Evolutionary conservation across 2,797 vertebrate species (phyloP).

Genomic region (Gymnopithys bicolor): DNA sequence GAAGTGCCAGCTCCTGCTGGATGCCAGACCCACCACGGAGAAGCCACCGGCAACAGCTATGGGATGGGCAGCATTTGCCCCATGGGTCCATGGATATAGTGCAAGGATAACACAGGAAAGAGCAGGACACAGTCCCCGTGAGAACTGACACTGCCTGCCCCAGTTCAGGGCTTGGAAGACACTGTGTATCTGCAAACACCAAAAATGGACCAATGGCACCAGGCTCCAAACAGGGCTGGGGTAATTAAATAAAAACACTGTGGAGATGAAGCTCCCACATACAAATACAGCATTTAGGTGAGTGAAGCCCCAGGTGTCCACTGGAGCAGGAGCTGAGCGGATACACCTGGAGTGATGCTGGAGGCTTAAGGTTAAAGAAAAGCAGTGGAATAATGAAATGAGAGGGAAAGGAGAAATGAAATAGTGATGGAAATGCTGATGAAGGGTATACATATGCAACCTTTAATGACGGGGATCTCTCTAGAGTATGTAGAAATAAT

Average conservation of each 20-base stretch:
- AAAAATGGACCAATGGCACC: not conserved
- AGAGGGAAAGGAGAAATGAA: not conserved
- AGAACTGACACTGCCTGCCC: not conserved
- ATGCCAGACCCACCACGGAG: not conserved
- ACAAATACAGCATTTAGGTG: rapidly evolving
- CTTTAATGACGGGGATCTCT: not conserved
- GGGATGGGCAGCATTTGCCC: not conserved
- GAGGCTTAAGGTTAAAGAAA: not conserved
- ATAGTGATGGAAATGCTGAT: not conserved
- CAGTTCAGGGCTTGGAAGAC: not conserved
- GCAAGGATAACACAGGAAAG: not conserved
- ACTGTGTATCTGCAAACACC: not conserved
- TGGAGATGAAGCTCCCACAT: not conserved
- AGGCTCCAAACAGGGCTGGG: not conserved
- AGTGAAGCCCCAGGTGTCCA: not conserved
- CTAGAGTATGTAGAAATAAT: not conserved
- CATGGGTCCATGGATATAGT: not conserved
- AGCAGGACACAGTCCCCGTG: too few species aligned
- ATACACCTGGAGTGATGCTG: rapidly evolving
- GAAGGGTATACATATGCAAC: not conserved
- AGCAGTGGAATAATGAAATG: not conserved
- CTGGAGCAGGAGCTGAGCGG: rapidly evolving
- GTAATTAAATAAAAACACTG: not conserved
- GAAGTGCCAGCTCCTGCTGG: rapidly evolving
- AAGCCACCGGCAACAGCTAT: not conserved